A percentile compares a stretch with the other conserved stretches of the same genome.
phyloP scores from a whole-genome alignment of 1,140 invertebrate genomes.

The Trinorchestia longiramus region DNA sequence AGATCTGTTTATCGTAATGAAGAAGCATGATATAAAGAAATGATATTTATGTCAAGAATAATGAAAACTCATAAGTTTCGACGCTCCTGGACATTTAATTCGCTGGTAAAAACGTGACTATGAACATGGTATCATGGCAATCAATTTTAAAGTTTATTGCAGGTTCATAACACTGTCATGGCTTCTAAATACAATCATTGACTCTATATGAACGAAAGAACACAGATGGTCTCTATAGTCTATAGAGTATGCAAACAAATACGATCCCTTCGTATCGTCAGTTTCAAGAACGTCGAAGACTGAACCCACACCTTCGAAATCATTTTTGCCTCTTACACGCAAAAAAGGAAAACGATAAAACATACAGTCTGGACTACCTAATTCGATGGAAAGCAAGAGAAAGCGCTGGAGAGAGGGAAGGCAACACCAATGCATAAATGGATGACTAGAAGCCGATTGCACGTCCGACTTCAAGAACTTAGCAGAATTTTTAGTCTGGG shows the following conservation, averaged over 20 bases:
- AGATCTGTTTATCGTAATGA: too few relatives aligned
- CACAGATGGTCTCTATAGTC: too few relatives aligned
- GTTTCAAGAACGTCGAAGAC: not conserved
- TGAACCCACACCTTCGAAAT: not conserved
- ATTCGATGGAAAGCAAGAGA: not conserved
- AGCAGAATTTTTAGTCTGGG: slow-evolving; percentile 42
- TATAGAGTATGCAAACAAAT: not conserved
- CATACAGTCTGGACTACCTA: not conserved
- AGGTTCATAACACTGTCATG: too few relatives aligned
- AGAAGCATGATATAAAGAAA: too few relatives aligned
- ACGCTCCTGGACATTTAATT: too few relatives aligned
- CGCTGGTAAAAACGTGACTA: too few relatives aligned
- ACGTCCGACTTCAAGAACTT: slow-evolving; percentile 38
- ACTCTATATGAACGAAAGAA: too few relatives aligned
- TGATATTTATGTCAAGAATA: too few relatives aligned
- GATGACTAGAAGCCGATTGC: slow-evolving; percentile 50
- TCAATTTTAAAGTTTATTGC: too few relatives aligned
- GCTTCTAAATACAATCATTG: too few relatives aligned
- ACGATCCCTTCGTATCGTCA: not conserved
- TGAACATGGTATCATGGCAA: too few relatives aligned
- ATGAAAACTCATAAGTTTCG: too few relatives aligned
- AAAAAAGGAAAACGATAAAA: not conserved
- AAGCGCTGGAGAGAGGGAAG: not conserved
- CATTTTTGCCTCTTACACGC: not conserved
- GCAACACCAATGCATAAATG: slow-evolving; percentile 46